phyloP scores from a whole-genome alignment of 1,140 invertebrate genomes.

The Drosophila fuyamai region DNA sequence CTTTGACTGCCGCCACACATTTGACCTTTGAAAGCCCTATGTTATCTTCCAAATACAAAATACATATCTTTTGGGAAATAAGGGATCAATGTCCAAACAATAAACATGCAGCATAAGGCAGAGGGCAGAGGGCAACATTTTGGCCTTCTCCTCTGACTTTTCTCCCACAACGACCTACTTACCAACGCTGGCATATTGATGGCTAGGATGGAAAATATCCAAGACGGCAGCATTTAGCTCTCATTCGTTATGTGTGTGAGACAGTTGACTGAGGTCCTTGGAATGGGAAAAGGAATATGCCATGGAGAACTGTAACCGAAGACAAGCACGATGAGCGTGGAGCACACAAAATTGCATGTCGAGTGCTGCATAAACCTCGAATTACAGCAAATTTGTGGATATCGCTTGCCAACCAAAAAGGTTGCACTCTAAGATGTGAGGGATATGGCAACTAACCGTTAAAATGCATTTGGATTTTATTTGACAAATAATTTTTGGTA shows the following conservation, averaged over 20 bases:
- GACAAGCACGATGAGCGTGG: slow-evolving; percentile 43
- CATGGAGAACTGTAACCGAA: slow-evolving; percentile 60
- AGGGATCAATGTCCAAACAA: slow-evolving; percentile 49
- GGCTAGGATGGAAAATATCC: slow-evolving; percentile 60
- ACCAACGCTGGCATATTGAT: slow-evolving; percentile 57
- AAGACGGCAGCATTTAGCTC: slow-evolving; percentile 56
- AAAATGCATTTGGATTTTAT: slow-evolving; percentile 47
- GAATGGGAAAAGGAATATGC: background rate
- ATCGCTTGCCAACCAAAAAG: slow-evolving; percentile 24
- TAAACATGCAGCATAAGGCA: slow-evolving; percentile 42
- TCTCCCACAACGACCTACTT: slow-evolving; percentile 53
- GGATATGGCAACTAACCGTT: background rate
- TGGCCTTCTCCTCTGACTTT: background rate
- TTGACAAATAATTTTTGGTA: slow-evolving; percentile 50
- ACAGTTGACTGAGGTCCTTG: slow-evolving; percentile 36
- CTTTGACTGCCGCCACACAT: too few relatives aligned
- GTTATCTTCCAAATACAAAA: too few relatives aligned
- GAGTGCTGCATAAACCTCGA: slow-evolving; percentile 75
- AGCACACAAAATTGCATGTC: slow-evolving; percentile 73
- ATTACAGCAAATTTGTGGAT: slow-evolving; percentile 69
- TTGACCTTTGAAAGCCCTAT: too few relatives aligned
- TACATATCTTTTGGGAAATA: slow-evolving; percentile 39
- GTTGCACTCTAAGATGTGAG: background rate
- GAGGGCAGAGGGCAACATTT: slow-evolving; percentile 8
- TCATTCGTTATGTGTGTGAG: slow-evolving; percentile 54